A percentile compares a stretch with the other conserved stretches of the same genome.
phyloP scores from a whole-genome alignment of 2,888 invertebrate species.

The Eristalinus aeneus region DNA sequence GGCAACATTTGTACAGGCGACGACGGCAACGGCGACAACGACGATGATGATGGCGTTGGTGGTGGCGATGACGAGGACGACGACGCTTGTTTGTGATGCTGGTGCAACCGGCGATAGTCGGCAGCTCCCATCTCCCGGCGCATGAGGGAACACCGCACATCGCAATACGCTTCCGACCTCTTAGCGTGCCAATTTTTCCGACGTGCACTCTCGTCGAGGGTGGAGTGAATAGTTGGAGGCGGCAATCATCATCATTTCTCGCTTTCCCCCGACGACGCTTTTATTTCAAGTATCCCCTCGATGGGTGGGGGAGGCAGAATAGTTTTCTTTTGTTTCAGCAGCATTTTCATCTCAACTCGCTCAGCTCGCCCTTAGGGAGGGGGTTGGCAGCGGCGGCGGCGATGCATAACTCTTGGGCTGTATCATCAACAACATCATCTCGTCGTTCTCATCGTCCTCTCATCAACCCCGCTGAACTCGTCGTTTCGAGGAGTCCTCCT shows the following conservation, averaged over 20 bases:
- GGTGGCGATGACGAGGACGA: not conserved
- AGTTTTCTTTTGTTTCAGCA: conserved; percentile 62
- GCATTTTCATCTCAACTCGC: conserved; percentile 43
- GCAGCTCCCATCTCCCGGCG: not conserved
- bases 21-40: conserved; percentile 23
- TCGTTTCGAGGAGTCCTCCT: conserved; percentile 6
- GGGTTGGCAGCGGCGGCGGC: not conserved
- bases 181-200: conserved; percentile 46
- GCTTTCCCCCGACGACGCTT: conserved; percentile 14
- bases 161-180: conserved; percentile 59
- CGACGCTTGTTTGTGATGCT: not conserved
- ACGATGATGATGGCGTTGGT: conserved; percentile 8
- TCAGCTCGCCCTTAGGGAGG: conserved; percentile 56
- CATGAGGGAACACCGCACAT: conserved; percentile 18
- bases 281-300: conserved; percentile 19
- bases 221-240: conserved; percentile 40
- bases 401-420: conserved; percentile 15
- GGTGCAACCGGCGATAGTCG: not conserved
- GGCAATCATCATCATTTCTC: not conserved
- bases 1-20: conserved; percentile 58
- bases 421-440: conserved; percentile 33
- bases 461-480: not conserved
- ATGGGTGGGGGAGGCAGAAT: not conserved
- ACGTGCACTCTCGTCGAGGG: conserved; percentile 21
- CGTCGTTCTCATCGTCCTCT: conserved; percentile 23